A percentile compares a stretch with the other conserved stretches of the same genome.
phyloP scores from a whole-genome alignment of 2,888 invertebrate genomes.

The Brachypterus glaber region DNA sequence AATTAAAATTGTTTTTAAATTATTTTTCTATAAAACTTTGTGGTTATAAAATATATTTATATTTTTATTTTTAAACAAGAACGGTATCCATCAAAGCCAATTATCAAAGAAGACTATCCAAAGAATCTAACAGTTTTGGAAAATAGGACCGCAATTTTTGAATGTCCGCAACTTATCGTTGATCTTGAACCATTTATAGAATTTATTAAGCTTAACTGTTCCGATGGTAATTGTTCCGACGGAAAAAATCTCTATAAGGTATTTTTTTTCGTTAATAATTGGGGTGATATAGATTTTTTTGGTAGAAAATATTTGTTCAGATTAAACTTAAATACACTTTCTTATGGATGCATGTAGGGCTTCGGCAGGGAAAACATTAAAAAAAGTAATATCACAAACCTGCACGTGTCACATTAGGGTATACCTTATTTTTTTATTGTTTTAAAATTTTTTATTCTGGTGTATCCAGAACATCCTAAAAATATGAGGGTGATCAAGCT shows the following conservation, averaged over 20 bases:
- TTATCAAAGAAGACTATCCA: constrained; percentile 72
- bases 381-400: too few species aligned
- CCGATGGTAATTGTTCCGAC: constrained; percentile 12
- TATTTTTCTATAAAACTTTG: constrained; percentile 3
- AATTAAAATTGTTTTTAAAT: constrained; percentile 5
- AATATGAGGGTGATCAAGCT: too few species aligned
- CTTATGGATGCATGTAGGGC: too few species aligned
- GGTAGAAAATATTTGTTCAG: too few species aligned
- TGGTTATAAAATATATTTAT: constrained; percentile 8
- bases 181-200: constrained; percentile 75
- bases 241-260: constrained; percentile 10
- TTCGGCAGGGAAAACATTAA: too few species aligned
- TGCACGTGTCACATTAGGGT: too few species aligned
- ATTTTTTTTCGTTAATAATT: constrained; percentile 8
- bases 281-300: too few species aligned
- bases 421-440: too few species aligned
- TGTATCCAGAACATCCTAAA: too few species aligned
- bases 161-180: constrained; percentile 68
- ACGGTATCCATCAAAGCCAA: constrained; percentile 74
- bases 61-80: constrained; percentile 45
- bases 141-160: constrained; percentile 61
- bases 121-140: constrained; percentile 69
- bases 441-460: too few species aligned
- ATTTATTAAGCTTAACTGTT: constrained; percentile 56
- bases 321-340: too few species aligned